Evolutionary conservation across 2,113 vertebrate species (phyloP).

Genomic region (Pterocles orientalis): DNA sequence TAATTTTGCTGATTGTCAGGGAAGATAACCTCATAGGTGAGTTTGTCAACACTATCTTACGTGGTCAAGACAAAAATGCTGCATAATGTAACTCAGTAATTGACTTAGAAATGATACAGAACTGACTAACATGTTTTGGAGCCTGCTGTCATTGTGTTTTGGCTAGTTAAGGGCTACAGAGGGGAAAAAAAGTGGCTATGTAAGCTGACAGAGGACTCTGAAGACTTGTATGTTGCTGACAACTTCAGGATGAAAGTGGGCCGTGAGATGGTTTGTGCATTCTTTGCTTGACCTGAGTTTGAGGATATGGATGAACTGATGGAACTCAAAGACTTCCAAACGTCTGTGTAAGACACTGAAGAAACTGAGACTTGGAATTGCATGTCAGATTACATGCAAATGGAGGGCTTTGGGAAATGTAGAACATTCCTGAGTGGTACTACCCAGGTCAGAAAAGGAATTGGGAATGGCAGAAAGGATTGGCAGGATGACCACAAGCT

Average conservation of each 20-base stretch:
- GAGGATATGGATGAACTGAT: neutral
- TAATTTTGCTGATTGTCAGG: neutral
- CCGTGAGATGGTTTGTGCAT: accelerated
- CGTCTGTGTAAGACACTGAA: neutral
- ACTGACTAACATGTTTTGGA: neutral
- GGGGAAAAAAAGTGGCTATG: accelerated
- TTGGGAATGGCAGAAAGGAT: neutral
- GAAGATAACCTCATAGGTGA: neutral
- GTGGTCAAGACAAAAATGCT: neutral
- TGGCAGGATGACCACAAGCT: neutral
- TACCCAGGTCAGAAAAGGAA: neutral
- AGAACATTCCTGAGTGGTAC: neutral
- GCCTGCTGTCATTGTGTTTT: neutral
- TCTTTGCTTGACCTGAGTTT: neutral
- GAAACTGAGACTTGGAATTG: neutral
- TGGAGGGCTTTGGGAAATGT: neutral
- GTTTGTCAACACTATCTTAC: neutral
- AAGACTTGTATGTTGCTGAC: neutral
- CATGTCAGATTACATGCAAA: neutral
- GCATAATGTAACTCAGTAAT: neutral
- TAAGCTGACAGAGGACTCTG: neutral
- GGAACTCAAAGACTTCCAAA: neutral
- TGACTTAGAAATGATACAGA: neutral
- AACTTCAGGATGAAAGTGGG: neutral
- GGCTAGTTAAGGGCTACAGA: neutral